Base-by-base conservation (phyloP, 2,888 invertebrate genomes). In the Aphodius granarius region DNA sequence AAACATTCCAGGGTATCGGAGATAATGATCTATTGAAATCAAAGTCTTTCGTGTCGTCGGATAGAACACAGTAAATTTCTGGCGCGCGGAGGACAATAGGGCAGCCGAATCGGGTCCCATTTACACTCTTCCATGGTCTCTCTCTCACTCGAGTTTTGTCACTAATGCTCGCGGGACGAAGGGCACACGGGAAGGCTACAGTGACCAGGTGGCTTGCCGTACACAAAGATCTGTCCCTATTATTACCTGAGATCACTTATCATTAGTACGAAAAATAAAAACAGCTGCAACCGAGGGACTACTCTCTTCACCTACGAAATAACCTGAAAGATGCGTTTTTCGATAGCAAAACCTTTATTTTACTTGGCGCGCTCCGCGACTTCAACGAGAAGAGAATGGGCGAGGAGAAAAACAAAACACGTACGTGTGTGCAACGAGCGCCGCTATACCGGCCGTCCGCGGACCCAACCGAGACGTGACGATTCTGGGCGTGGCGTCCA, bases 401-500 rank as follows among this genome's bases (percentile, higher is more conserved):
- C 68, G 68, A 20, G 20, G 21, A 68, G 68, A 68, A 68, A 22
- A 68, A 68, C 20, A 68, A 68, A 22, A 21, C 71, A 23, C 71
- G 71, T 71, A 23, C 71, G 22, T 62, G n/a, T 16, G 18, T 18
- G 71, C 17, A 21, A 23, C 63, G 21, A 66, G 73, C 63, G 73
- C 63, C 43, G 23, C 18, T 18, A 22, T 63, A 22, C 19, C 15
- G 16, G 16, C 21, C 15, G 65, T 73, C 65, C 73, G 68, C 20
- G 20, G 76, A 80, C 80, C 79, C 81, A 83, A 84, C 83, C 83
- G 84, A 85, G 85, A 86, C 84, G 86, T 86, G 86, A 81, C 80
- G 85, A 86, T 84, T 84, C 83, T 83, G 84, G 87, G 87, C 86
- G 87, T 84, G 83, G 85, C 82, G 83, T 83, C 73, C 80, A 84